Evolutionary conservation across 1,140 invertebrate genomes (phyloP), one percentile per base, ranked within the genome.

Genomic region (Eufriesea mexicana): DNA sequence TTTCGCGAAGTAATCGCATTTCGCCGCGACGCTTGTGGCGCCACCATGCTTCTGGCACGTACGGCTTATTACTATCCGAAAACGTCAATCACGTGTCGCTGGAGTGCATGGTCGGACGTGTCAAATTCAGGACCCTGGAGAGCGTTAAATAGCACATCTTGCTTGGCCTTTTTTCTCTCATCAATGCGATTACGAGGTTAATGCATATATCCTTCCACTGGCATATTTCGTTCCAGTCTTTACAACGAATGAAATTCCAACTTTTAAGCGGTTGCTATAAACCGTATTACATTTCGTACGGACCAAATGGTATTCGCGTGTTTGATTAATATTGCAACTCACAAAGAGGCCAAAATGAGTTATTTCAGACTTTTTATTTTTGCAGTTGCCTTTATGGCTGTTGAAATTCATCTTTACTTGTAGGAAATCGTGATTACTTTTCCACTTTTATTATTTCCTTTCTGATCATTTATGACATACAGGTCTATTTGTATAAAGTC

Each of bases 11-110:
- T 75, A 75, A 81, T 75, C 72, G 73, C 47, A 67, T 81, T 81
- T 81, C 72, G n/a, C 12, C 20, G 9, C 42, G n/a, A 42, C 20
- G 28, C 20, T 14, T 25, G 62, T 12, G 64, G 20, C 16, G 23
- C 8, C 16, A 20, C 16, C 45, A 51, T 25, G 73, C 25, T 68
- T 16, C 51, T 67, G 42, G 62, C 79, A 76, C 72, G 72, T 57
- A 75, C 51, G 42, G 79, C 79, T 82, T 82, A 82, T 82, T 82
- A 76, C 73, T 67, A 59, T 20, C 51, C 73, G 51, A 59, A 82
- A 76, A 8, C 61, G 79, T 76, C 79, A 82, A 82, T 82, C 79
- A 82, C 25, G 51, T 42, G 79, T 76, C 73, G 51, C 25, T n/a
- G 45, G 49, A 64, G 62, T 76, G 73, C 62, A 42, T 45, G 62